These are phyloP conservation scores for Heterocephalus glaber DNA, from an alignment of 2,113 vertebrate species.

Conservation along the genomic window DNA sequence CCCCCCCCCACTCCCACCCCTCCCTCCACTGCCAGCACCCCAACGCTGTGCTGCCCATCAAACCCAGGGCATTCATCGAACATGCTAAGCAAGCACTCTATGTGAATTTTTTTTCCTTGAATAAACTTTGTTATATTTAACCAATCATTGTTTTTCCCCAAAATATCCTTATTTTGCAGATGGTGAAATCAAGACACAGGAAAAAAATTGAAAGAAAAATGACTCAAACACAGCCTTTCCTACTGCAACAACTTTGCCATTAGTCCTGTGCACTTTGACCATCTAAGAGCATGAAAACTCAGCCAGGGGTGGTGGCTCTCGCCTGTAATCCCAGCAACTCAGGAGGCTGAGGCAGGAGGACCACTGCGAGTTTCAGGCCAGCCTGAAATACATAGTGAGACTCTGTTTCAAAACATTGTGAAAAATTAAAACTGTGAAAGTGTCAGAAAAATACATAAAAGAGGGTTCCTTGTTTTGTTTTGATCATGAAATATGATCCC, in stretches of 20 bases:
- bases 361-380: neutral
- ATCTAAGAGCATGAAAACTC: neutral
- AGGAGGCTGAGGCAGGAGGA: neutral
- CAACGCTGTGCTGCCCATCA: neutral
- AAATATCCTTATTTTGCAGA: neutral
- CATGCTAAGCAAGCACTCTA: neutral
- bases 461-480: neutral
- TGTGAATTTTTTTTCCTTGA: neutral
- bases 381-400: neutral
- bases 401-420: neutral
- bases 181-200: neutral
- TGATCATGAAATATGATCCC: neutral
- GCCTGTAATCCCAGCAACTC: neutral
- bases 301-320: neutral
- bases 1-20: neutral
- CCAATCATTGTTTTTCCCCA: neutral
- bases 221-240: neutral
- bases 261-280: neutral
- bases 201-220: conserved; percentile 7
- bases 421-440: conserved; percentile 16
- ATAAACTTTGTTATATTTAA: neutral
- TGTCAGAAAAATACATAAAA: conserved; percentile 4
- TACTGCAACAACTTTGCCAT: neutral
- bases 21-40: neutral
- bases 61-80: neutral